Evolutionary conservation across 2,113 vertebrate genomes (phyloP).

Genomic region (Dicrurus megarhynchus): DNA sequence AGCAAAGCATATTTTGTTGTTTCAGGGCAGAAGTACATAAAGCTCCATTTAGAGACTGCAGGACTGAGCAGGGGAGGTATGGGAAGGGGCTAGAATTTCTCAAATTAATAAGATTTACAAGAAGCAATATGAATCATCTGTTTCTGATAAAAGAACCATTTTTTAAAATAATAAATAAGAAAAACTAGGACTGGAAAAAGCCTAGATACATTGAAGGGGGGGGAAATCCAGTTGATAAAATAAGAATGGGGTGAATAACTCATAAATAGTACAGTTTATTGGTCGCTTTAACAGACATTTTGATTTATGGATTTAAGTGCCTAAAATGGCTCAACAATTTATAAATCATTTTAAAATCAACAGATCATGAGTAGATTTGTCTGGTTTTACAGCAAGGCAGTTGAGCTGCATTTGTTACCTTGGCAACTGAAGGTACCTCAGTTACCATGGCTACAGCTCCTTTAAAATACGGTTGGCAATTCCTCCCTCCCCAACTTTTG

Average conservation of each 20-base stretch:
- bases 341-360: conserved; percentile 70
- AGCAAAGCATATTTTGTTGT: conserved; percentile 6
- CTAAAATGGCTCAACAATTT: conserved; percentile 72
- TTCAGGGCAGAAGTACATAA: conserved; percentile 7
- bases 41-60: background rate
- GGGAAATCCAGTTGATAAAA: background rate
- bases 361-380: conserved; percentile 74
- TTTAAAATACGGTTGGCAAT: conserved; percentile 62
- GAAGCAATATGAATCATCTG: background rate
- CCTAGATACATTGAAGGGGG: background rate
- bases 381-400: conserved; percentile 71
- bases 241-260: conserved; percentile 61
- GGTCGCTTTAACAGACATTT: conserved; percentile 61
- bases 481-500: conserved; percentile 38
- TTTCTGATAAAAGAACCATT: background rate
- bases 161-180: conserved; percentile 7
- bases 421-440: conserved; percentile 72
- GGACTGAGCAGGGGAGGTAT: background rate
- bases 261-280: conserved; percentile 39
- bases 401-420: conserved; percentile 68
- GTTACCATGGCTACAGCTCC: conserved; percentile 71
- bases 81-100: background rate
- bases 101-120: background rate
- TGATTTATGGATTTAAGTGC: conserved; percentile 65
- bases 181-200: background rate